Evolutionary conservation across 1,140 invertebrate species (phyloP).

Genomic region (Bacillus rossius): DNA sequence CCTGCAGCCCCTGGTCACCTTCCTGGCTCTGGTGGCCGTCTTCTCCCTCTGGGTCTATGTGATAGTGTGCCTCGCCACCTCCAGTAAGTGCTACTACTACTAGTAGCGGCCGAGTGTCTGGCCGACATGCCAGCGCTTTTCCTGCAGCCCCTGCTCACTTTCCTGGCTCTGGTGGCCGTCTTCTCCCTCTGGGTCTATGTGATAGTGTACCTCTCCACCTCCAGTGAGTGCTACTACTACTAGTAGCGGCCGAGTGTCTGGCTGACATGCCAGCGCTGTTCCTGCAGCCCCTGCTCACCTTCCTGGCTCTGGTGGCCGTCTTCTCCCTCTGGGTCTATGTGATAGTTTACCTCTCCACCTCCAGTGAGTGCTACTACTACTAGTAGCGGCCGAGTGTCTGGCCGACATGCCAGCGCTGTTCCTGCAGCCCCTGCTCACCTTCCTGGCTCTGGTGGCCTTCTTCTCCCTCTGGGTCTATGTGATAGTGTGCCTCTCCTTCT

Average conservation of each 20-base stretch:
- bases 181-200: conserved; percentile 81
- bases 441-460: conserved; percentile 69
- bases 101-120: too few relatives aligned
- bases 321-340: conserved; percentile 81
- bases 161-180: conserved; percentile 69
- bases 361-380: conserved; percentile 65
- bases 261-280: conserved; percentile 78
- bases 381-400: too few relatives aligned
- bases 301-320: conserved; percentile 69
- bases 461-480: conserved; percentile 81
- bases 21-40: conserved; percentile 69
- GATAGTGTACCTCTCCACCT: conserved; percentile 62
- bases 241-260: too few relatives aligned
- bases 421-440: conserved; percentile 83
- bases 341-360: conserved; percentile 62
- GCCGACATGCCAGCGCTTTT: conserved; percentile 78
- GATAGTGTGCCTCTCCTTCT: conserved; percentile 62
- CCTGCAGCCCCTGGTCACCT: conserved; percentile 83
- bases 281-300: conserved; percentile 83
- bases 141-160: conserved; percentile 83
- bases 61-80: conserved; percentile 62
- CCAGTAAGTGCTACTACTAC: conserved; percentile 65
- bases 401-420: conserved; percentile 78
- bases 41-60: conserved; percentile 81
- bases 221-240: conserved; percentile 65